phyloP scores from a whole-genome alignment of 2,113 vertebrate species.

The Clarias magur region DNA sequence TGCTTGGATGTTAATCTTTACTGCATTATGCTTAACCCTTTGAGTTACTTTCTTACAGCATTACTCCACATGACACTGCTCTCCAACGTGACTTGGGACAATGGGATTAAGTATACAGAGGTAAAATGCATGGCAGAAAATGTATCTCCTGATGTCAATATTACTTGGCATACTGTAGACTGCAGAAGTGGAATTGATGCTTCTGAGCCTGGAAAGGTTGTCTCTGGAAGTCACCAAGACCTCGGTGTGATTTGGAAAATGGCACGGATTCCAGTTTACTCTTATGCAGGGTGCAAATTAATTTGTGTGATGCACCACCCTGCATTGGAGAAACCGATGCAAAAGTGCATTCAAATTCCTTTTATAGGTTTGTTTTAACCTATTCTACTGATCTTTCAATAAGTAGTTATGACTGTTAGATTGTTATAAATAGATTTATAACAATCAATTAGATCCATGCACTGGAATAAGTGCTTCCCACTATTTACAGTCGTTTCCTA shows the following conservation, averaged over 20 bases:
- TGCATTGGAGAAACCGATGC: slow-evolving; percentile 51
- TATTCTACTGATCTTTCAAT: neutral
- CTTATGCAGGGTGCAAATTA: slow-evolving; percentile 63
- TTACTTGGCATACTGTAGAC: slow-evolving; percentile 62
- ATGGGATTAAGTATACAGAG: slow-evolving; percentile 46
- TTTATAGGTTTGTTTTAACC: slow-evolving; percentile 53
- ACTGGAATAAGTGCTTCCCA: neutral
- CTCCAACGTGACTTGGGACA: slow-evolving; percentile 55
- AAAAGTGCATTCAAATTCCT: slow-evolving; percentile 58
- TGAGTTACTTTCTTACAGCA: slow-evolving; percentile 53
- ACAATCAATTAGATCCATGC: neutral
- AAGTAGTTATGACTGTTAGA: neutral
- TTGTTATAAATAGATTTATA: neutral
- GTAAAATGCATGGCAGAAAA: slow-evolving; percentile 64
- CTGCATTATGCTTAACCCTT: neutral
- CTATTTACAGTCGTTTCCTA: neutral
- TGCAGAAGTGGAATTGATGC: slow-evolving; percentile 13
- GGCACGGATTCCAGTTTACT: slow-evolving; percentile 55
- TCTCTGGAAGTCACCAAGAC: slow-evolving; percentile 35
- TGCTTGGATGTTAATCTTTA: neutral
- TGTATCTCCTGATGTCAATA: slow-evolving; percentile 47
- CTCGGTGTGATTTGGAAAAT: slow-evolving; percentile 51
- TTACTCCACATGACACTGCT: slow-evolving; percentile 58
- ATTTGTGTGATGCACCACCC: slow-evolving; percentile 64
- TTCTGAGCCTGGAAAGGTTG: slow-evolving; percentile 9